These are phyloP conservation scores for Odocoileus hemionus DNA, from an alignment of 2,113 vertebrate species.

Conservation along the genomic window DNA sequence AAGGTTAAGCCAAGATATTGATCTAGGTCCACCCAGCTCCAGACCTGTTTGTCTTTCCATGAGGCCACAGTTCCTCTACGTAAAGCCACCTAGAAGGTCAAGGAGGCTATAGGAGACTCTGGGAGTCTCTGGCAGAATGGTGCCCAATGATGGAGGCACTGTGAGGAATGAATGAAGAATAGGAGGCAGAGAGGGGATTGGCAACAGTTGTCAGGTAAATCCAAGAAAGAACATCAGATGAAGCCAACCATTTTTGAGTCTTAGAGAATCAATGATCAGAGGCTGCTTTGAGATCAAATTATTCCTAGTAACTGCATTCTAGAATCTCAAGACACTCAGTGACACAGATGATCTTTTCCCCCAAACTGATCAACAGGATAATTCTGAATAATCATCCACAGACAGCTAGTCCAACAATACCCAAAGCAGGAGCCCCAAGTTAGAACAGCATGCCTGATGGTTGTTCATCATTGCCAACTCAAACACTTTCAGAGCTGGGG, in stretches of 20 bases:
- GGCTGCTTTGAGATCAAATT: neutral
- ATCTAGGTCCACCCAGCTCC: neutral
- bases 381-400: neutral
- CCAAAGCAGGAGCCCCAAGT: neutral
- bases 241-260: neutral
- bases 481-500: neutral
- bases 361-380: neutral
- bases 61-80: neutral
- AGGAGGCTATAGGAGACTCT: neutral
- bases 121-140: neutral
- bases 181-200: neutral
- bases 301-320: neutral
- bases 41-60: neutral
- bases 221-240: neutral
- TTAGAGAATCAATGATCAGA: neutral
- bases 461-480: too few relatives aligned
- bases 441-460: neutral
- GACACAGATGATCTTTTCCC: neutral
- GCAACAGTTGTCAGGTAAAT: neutral
- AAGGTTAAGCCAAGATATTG: neutral
- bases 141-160: neutral
- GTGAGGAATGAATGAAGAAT: neutral
- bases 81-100: neutral
- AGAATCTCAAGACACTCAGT: neutral
- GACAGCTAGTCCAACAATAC: neutral